These are phyloP conservation scores for Lasioglossum lativentre DNA, from an alignment of 2,888 invertebrate genomes.

Conservation along the genomic window DNA sequence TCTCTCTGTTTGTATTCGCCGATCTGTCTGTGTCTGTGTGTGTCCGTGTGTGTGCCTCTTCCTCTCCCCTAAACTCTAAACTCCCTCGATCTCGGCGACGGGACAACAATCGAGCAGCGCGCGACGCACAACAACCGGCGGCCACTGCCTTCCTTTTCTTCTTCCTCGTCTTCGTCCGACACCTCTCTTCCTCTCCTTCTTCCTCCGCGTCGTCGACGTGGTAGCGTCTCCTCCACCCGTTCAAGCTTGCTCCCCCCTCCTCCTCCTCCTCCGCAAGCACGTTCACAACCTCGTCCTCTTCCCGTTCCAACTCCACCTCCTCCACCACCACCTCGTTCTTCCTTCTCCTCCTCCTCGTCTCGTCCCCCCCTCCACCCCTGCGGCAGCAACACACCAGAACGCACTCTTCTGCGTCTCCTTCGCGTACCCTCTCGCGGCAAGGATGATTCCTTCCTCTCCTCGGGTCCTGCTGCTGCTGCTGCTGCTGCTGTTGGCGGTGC, in stretches of 20 bases:
- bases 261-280: conserved; percentile 36
- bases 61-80: conserved; percentile 59
- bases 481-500: background rate
- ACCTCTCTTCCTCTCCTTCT: conserved; percentile 65
- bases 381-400: conserved; percentile 63
- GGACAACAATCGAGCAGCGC: conserved; percentile 42
- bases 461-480: conserved; percentile 30
- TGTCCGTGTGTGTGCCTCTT: conserved; percentile 16
- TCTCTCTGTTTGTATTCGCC: conserved; percentile 1
- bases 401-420: conserved; percentile 46
- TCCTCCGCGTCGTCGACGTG: conserved; percentile 64
- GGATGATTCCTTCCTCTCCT: conserved; percentile 56
- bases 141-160: conserved; percentile 70
- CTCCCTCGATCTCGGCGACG: conserved; percentile 59
- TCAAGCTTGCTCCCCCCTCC: conserved; percentile 68
- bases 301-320: conserved; percentile 55
- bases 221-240: conserved; percentile 67
- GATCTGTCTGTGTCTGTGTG: background rate
- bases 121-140: conserved; percentile 12
- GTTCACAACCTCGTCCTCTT: conserved; percentile 51
- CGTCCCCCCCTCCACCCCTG: conserved; percentile 61
- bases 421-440: conserved; percentile 54
- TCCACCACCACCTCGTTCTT: conserved; percentile 59
- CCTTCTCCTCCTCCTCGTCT: conserved; percentile 62
- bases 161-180: conserved; percentile 69